These are phyloP conservation scores for Scytalopus superciliaris DNA, from an alignment of 2,113 vertebrate genomes.

Conservation along the genomic window DNA sequence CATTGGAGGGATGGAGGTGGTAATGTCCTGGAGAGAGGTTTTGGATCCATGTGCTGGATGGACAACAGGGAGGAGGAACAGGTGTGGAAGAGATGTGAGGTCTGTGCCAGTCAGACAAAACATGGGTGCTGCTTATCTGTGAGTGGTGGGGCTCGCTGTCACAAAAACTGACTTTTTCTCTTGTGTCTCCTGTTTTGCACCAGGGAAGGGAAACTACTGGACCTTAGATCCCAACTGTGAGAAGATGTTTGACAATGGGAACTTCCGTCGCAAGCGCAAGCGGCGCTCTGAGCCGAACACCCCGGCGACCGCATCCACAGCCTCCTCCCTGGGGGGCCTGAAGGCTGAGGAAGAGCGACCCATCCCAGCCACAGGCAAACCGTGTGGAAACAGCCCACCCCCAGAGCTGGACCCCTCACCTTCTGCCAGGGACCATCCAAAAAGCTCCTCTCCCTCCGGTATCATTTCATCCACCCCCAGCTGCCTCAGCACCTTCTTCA, in stretches of 20 bases:
- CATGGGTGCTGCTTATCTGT: neutral
- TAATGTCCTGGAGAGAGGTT: neutral
- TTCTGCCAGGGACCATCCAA: slow-evolving; percentile 81
- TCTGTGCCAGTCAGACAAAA: accelerated
- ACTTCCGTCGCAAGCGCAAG: slow-evolving; percentile 95
- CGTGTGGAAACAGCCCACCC: slow-evolving; percentile 75
- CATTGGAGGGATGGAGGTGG: accelerated
- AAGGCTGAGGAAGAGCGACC: slow-evolving; percentile 81
- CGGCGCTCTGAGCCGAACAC: slow-evolving; percentile 82
- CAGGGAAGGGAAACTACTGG: slow-evolving; percentile 99
- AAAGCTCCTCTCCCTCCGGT: slow-evolving; percentile 80
- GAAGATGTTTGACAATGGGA: slow-evolving; percentile 99
- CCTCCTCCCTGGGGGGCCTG: slow-evolving; percentile 50
- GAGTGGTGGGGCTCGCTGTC: neutral
- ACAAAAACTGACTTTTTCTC: neutral
- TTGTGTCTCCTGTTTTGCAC: neutral
- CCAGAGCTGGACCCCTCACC: slow-evolving; percentile 80
- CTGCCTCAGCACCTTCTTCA: slow-evolving; percentile 93
- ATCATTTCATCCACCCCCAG: slow-evolving; percentile 75
- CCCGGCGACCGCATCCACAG: neutral
- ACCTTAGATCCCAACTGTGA: slow-evolving; percentile 98
- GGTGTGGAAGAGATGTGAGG: neutral
- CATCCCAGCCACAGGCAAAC: slow-evolving; percentile 47
- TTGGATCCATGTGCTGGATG: neutral
- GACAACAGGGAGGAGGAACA: neutral